Conservation (phyloP, 1,140 invertebrate species). For the Orius laevigatus region DNA sequence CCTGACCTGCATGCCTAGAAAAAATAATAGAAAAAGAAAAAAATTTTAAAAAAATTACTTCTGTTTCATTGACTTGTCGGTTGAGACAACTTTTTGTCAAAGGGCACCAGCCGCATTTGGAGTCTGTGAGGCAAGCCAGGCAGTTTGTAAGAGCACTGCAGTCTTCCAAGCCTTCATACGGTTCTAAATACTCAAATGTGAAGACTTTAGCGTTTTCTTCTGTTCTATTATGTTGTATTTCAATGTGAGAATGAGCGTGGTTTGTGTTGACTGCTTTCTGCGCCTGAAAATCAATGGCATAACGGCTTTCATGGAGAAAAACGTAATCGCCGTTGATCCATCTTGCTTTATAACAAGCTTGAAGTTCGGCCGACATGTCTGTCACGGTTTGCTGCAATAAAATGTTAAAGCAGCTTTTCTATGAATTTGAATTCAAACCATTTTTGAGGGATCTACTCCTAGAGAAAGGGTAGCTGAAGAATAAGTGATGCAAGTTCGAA, state of each 20-base stretch:
- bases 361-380: conserved; percentile 47
- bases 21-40: not conserved
- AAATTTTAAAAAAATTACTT: conserved; percentile 17
- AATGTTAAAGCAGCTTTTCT: conserved; percentile 2
- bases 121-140: conserved; percentile 72
- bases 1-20: conserved; percentile 10
- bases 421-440: not conserved
- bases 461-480: conserved; percentile 40
- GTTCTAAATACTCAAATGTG: conserved; percentile 78
- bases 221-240: conserved; percentile 52
- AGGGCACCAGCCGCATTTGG: conserved; percentile 69
- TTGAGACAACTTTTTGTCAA: conserved; percentile 33
- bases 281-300: conserved; percentile 57
- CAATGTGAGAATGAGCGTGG: conserved; percentile 60
- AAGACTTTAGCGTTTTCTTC: conserved; percentile 59
- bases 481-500: conserved; percentile 56
- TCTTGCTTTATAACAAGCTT: conserved; percentile 36
- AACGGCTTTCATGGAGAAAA: conserved; percentile 33
- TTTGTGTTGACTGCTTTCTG: conserved; percentile 29
- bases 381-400: conserved; percentile 34
- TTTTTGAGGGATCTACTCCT: not conserved
- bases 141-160: conserved; percentile 70
- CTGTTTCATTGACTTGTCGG: conserved; percentile 26
- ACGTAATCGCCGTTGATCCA: conserved; percentile 38
- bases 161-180: conserved; percentile 56